These are phyloP conservation scores for Scartelaos histophorus DNA, from an alignment of 2,113 vertebrate species.

Conservation along the genomic window DNA sequence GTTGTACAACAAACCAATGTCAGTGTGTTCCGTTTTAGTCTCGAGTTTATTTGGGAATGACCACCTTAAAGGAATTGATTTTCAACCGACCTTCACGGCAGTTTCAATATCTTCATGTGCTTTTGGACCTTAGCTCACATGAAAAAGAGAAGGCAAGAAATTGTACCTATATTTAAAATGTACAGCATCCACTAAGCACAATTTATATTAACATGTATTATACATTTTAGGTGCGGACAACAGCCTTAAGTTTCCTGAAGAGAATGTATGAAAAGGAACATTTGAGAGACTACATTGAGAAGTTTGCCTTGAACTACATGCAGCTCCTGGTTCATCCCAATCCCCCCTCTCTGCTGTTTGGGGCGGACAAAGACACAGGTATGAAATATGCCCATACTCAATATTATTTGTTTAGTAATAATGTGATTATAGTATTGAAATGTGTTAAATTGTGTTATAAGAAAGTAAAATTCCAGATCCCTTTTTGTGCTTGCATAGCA, in stretches of 20 bases:
- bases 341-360: conserved; percentile 89
- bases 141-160: conserved; percentile 89
- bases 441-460: no score
- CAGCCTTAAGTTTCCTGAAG: conserved; percentile 89
- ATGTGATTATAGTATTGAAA: no score
- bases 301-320: conserved; percentile 93
- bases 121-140: conserved; percentile 92
- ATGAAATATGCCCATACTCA: background rate
- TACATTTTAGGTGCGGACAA: conserved; percentile 84
- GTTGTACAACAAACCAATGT: background rate
- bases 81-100: conserved; percentile 88
- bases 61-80: conserved; percentile 91
- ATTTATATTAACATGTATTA: background rate
- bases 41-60: conserved; percentile 91
- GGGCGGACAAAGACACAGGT: conserved; percentile 95
- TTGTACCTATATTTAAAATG: conserved; percentile 12
- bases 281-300: conserved; percentile 91
- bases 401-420: no score
- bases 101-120: conserved; percentile 92
- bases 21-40: conserved; percentile 74
- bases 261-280: conserved; percentile 93
- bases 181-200: background rate
- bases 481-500: no score
- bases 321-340: conserved; percentile 95
- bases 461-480: no score